These are phyloP conservation scores for Echiichthys vipera DNA, from an alignment of 2,797 vertebrate species.

Conservation along the genomic window DNA sequence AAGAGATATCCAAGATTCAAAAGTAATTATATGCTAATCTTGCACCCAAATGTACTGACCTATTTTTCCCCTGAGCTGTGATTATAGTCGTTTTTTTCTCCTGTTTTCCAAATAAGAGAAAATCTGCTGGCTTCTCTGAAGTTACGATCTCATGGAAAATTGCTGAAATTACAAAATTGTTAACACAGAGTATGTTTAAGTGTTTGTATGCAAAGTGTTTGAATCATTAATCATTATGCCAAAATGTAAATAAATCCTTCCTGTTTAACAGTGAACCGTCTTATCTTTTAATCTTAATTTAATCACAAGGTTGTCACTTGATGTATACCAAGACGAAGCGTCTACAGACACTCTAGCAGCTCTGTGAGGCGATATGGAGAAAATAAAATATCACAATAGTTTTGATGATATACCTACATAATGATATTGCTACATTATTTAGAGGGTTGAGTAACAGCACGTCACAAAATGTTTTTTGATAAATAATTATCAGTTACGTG, in stretches of 20 bases:
- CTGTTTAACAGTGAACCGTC: neutral
- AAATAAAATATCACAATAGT: too few relatives aligned
- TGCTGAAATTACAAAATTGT: neutral
- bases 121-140: neutral
- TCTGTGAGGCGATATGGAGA: neutral
- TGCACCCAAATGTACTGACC: neutral
- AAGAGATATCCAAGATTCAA: conserved; percentile 3
- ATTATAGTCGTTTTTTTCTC: conserved; percentile 19
- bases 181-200: neutral
- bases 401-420: too few relatives aligned
- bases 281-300: neutral
- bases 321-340: neutral
- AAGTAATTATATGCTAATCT: conserved; percentile 12
- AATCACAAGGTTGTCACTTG: neutral
- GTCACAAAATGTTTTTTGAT: too few relatives aligned
- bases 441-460: too few relatives aligned
- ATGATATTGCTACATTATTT: too few relatives aligned
- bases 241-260: conserved; percentile 47
- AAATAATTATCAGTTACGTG: too few relatives aligned
- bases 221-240: neutral
- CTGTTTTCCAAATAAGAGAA: conserved; percentile 5
- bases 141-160: neutral
- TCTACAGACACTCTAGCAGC: neutral
- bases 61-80: neutral
- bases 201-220: neutral